These are phyloP conservation scores for Tenthredo livida DNA, from an alignment of 2,888 invertebrate genomes.

Conservation along the genomic window DNA sequence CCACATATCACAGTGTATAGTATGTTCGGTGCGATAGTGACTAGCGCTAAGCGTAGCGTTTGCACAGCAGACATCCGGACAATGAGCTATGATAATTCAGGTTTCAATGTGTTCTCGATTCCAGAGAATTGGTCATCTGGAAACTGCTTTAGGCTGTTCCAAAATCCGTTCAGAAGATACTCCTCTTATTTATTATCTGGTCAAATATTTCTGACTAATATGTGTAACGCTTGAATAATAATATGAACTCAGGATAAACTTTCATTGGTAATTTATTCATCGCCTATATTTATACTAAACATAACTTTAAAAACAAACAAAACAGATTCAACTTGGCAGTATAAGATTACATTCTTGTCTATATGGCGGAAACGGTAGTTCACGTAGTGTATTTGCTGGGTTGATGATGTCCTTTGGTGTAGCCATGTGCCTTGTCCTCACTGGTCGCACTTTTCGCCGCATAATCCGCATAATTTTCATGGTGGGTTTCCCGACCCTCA, in stretches of 20 bases:
- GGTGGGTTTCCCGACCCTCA: slow-evolving; percentile 81
- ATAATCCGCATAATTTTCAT: slow-evolving; percentile 80
- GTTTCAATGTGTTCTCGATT: not conserved
- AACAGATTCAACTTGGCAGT: slow-evolving; percentile 40
- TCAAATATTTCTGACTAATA: not conserved
- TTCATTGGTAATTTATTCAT: slow-evolving; percentile 4
- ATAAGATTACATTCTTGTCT: not conserved
- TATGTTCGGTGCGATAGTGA: not conserved
- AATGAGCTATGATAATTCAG: not conserved
- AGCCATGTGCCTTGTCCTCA: slow-evolving; percentile 79
- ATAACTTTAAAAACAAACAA: slow-evolving; percentile 47
- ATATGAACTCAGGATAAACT: not conserved
- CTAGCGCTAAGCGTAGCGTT: not conserved
- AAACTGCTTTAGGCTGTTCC: not conserved
- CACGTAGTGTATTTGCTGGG: slow-evolving; percentile 47
- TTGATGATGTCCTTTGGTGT: slow-evolving; percentile 71
- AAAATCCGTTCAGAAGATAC: not conserved
- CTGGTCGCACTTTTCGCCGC: slow-evolving; percentile 80
- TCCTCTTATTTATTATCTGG: not conserved
- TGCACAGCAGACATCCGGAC: slow-evolving; percentile 35
- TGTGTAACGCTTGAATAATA: not conserved
- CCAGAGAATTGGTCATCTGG: not conserved
- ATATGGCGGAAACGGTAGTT: slow-evolving; percentile 23
- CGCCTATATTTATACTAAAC: not conserved
- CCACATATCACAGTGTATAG: slow-evolving; percentile 24